A percentile compares a stretch with the other conserved stretches of the same genome.
Evolutionary conservation across 2,797 vertebrate species (phyloP).

Genomic region (Pseudochirops cupreus): DNA sequence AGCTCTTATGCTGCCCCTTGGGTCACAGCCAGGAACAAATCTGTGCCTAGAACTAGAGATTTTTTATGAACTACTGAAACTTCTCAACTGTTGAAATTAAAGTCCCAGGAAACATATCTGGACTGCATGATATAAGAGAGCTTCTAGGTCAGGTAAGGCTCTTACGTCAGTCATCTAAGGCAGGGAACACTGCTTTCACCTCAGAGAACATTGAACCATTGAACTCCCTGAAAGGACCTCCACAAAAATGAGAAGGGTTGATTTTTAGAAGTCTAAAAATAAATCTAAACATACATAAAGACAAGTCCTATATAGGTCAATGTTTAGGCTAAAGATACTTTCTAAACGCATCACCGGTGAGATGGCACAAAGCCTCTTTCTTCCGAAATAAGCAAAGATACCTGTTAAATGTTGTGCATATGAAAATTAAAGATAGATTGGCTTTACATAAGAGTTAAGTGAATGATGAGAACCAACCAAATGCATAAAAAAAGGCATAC

Average conservation of each 20-base stretch:
- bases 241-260: slow-evolving; percentile 61
- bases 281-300: slow-evolving; percentile 60
- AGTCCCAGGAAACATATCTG: neutral
- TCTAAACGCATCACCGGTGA: slow-evolving; percentile 36
- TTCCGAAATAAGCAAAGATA: slow-evolving; percentile 37
- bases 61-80: slow-evolving; percentile 31
- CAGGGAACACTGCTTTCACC: slow-evolving; percentile 68
- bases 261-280: slow-evolving; percentile 72
- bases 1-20: slow-evolving; percentile 37
- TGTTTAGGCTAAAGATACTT: slow-evolving; percentile 52
- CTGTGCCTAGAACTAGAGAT: neutral
- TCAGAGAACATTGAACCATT: slow-evolving; percentile 44
- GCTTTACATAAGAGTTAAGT: slow-evolving; percentile 54
- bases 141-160: slow-evolving; percentile 29
- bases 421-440: slow-evolving; percentile 59
- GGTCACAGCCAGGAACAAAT: slow-evolving; percentile 7
- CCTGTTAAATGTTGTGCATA: slow-evolving; percentile 24
- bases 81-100: slow-evolving; percentile 44
- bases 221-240: slow-evolving; percentile 49
- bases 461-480: slow-evolving; percentile 44
- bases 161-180: neutral
- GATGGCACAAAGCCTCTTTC: slow-evolving; percentile 32
- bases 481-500: slow-evolving; percentile 54
- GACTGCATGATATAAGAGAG: slow-evolving; percentile 44
- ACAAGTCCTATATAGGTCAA: slow-evolving; percentile 66